These are phyloP conservation scores for Actias luna DNA, from an alignment of 2,888 invertebrate genomes.

Conservation along the genomic window DNA sequence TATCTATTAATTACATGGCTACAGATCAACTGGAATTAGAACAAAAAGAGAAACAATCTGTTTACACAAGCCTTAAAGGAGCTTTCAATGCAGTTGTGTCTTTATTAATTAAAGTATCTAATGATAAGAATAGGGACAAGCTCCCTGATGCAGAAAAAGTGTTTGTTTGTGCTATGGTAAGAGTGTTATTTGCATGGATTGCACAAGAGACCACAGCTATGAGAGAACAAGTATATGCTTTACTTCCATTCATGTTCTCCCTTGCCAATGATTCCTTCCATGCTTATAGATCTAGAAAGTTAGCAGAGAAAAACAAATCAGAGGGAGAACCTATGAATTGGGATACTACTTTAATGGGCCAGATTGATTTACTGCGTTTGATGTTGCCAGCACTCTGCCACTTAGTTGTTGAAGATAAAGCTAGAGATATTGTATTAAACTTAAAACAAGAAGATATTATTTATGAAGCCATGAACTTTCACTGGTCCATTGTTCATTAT, in stretches of 20 bases:
- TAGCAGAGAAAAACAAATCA: conserved; percentile 85
- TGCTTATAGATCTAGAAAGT: conserved; percentile 84
- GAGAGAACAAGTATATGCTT: conserved; percentile 90
- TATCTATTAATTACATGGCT: conserved; percentile 89
- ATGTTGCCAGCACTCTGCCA: conserved; percentile 95
- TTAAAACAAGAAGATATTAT: conserved; percentile 90
- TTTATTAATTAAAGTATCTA: conserved; percentile 86
- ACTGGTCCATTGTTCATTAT: conserved; percentile 93
- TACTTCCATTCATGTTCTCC: conserved; percentile 91
- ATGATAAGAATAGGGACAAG: conserved; percentile 87
- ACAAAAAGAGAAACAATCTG: conserved; percentile 94
- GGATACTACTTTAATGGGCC: conserved; percentile 74
- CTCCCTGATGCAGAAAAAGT: conserved; percentile 86
- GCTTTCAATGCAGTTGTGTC: conserved; percentile 92
- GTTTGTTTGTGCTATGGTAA: conserved; percentile 91
- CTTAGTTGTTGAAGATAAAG: conserved; percentile 94
- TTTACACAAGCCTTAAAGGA: conserved; percentile 94
- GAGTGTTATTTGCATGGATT: conserved; percentile 93
- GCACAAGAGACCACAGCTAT: conserved; percentile 95
- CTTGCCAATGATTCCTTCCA: conserved; percentile 92
- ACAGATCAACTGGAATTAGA: conserved; percentile 92
- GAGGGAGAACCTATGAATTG: conserved; percentile 77
- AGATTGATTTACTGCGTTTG: conserved; percentile 88
- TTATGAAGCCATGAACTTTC: conserved; percentile 89
- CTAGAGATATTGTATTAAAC: conserved; percentile 89